Evolutionary conservation across 2,113 vertebrate genomes (phyloP).

Genomic region (Stomatorhinus ivindoensis): DNA sequence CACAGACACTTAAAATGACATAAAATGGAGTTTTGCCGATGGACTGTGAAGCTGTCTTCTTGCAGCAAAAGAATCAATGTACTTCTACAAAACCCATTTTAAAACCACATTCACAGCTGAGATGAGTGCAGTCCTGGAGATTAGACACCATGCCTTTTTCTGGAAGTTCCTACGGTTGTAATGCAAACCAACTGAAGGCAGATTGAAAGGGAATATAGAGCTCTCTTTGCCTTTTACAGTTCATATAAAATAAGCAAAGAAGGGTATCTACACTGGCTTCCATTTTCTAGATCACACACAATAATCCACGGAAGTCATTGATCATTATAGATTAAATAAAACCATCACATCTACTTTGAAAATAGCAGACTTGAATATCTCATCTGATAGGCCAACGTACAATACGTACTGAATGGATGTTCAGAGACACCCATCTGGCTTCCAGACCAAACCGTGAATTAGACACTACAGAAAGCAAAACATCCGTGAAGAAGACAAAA

Average conservation of each 20-base stretch:
- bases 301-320: not conserved
- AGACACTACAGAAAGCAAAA: constrained; percentile 1
- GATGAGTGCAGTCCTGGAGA: not conserved
- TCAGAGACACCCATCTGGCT: not conserved
- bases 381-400: not conserved
- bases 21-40: not conserved
- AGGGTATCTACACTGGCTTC: not conserved
- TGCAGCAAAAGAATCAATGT: not conserved
- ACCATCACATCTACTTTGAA: not conserved
- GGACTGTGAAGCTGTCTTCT: not conserved
- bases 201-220: not conserved
- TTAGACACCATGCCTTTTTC: not conserved
- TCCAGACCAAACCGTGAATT: constrained; percentile 9
- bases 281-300: not conserved
- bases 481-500: not conserved
- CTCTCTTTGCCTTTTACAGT: not conserved
- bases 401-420: constrained; percentile 8
- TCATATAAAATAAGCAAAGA: not conserved
- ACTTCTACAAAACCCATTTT: not conserved
- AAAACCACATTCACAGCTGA: not conserved
- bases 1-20: not conserved
- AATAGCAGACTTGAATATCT: not conserved
- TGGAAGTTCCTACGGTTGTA: not conserved
- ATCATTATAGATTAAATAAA: not conserved
- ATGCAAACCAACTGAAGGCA: not conserved